Conservation (phyloP, 2,888 invertebrate genomes). For the Nephrotoma flavescens region DNA sequence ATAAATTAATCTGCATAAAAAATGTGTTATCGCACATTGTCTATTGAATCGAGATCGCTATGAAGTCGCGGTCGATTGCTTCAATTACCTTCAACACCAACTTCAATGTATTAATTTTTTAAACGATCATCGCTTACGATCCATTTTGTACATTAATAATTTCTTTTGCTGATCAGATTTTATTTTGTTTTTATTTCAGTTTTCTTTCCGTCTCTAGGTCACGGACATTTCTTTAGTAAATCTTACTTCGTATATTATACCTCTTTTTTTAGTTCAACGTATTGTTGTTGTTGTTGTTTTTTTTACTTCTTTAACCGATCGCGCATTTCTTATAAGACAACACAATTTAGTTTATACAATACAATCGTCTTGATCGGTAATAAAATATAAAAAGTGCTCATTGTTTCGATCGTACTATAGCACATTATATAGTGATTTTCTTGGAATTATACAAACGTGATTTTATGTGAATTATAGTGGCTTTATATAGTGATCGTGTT, state of each 20-base stretch:
- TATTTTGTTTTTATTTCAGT: background rate
- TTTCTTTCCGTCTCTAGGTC: conserved; percentile 2
- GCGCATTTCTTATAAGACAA: background rate
- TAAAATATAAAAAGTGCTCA: background rate
- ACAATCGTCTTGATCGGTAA: conserved; percentile 1
- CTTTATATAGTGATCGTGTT: background rate
- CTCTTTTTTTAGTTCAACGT: background rate
- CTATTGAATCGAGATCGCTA: background rate
- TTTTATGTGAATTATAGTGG: background rate
- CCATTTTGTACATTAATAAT: background rate
- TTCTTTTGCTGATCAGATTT: background rate
- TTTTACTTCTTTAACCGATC: background rate
- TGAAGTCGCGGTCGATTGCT: background rate
- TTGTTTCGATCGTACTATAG: background rate
- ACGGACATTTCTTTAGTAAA: background rate
- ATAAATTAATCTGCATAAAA: too few relatives aligned
- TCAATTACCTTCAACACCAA: background rate
- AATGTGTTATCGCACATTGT: background rate
- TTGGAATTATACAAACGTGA: background rate
- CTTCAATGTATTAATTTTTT: background rate
- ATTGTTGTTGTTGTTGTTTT: background rate
- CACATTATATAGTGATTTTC: background rate
- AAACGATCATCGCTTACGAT: background rate
- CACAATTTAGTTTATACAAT: background rate
- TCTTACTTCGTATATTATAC: background rate